Base-by-base conservation (phyloP, 2,113 vertebrate species). In the Rhinichthys klamathensis region DNA sequence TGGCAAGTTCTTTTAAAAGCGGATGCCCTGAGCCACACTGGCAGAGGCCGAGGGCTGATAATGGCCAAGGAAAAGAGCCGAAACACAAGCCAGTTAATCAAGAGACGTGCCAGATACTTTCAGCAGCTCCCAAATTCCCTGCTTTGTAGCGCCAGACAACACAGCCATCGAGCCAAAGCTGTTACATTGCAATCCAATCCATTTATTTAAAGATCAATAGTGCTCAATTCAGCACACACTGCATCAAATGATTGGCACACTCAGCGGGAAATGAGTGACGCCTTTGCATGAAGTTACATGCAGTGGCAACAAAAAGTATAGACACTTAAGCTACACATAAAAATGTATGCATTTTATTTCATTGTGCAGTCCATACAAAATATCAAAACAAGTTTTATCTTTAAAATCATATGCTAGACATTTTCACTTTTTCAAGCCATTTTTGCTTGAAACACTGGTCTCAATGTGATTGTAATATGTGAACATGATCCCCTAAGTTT, bases 41-140 rank as follows among this genome's bases (percentile, higher is more conserved):
- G 58, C 92, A 89, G 76, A 70, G 82, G 82, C 86, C 88, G 92
- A 93, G 92, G 91, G 86, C 89, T 89, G 88, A 87, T 92, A 92
- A 92, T 93, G 90, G 91, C 74, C 61, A 88, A 67, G 38, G 51
- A 69, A 60, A 49, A 82, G 51, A 85, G 63, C 25, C 30, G 30
- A 86, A 65, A 56, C 25, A 49, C 13, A 27, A 54, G 27, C 60
- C 23, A 30, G 72, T 82, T 79, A 85, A 73, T 82, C 54, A 35
- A 84, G 70, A 60, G 65, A 46, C 18, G 69, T 86, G 86, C 86
- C 89, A 90, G 72, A 85, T 88, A 85, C 91, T 86, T 86, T 90
- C 85, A 81, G 82, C 85, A 90, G 84, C 82, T 90, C 91, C 84
- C 87, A 86, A 92, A 89, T 88, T 84, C 86, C 74, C 84, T 76